Base-by-base conservation (phyloP, 2,113 vertebrate species). In the Neolamprologus falcicula region DNA sequence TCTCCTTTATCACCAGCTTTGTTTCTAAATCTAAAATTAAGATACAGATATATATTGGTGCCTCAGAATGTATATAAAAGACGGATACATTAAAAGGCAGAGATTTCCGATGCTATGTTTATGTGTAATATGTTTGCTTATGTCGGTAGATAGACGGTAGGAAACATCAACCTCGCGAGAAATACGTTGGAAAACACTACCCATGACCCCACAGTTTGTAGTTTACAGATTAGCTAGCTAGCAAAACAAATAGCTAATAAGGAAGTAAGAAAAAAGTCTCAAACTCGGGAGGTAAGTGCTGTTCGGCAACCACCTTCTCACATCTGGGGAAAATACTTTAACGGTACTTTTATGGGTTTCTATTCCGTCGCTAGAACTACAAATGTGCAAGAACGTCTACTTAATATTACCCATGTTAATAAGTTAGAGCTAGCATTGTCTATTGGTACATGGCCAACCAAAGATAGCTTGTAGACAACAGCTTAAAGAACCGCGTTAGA, bases 131-230 rank as follows among this genome's bases (percentile, higher is more conserved):
- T 8, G 4, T 66, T 37, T 66, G 19, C 61, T 35, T 66, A 66
- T 66, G 19, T 37, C 10, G 33, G 61, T 66, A 66, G 0, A 66
- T 21, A 37, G 19, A 66, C 61, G 4, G 10, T 37, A 66, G 19
- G 19, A 10, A 37, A 66, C 31, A 66, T 73, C 21, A 47, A 76
- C 26, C 68, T 28, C 47, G 76, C 59, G 5, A 85, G 57, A 80
- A 61, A 35, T 47, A 53, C 12, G 6, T 14, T 28, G 28, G 19
- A 85, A 88, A 83, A 21, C 9, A 5, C 2, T 21, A 90, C 93
- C 94, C 94, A 82, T 90, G 55, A 94, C 83, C 17, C 91, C 82
- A 10, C 66, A 19, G 81, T 91, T 89, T 93, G 92, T 93, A 93
- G 94, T 95, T 91, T 53, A 6, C 16, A 40, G 45, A 83, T 59